A percentile compares a stretch with the other conserved stretches of the same genome.
Conservation (phyloP, 2,888 invertebrate genomes). For the Gnatocerus cornutus region DNA sequence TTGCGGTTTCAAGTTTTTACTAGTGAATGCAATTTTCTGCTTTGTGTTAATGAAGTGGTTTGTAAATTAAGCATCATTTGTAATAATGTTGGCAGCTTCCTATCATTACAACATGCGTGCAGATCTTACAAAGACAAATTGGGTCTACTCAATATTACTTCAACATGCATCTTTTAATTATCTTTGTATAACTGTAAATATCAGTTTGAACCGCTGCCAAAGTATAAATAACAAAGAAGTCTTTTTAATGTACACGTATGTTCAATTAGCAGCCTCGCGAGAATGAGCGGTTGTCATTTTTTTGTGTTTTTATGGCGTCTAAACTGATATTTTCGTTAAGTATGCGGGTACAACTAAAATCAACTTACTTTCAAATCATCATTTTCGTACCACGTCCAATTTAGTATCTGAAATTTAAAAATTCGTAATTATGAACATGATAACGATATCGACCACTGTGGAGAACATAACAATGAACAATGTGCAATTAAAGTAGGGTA, state of each 20-base stretch:
- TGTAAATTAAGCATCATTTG: not conserved
- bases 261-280: constrained; percentile 8
- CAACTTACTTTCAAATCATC: constrained; percentile 54
- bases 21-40: not conserved
- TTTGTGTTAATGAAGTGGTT: not conserved
- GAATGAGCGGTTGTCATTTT: constrained; percentile 1
- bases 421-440: constrained; percentile 40
- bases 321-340: constrained; percentile 33
- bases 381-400: constrained; percentile 52
- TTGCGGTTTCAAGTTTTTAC: not conserved
- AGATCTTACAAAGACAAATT: constrained; percentile 13
- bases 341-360: constrained; percentile 30
- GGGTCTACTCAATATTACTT: constrained; percentile 12
- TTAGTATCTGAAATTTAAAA: constrained; percentile 53
- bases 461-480: not conserved
- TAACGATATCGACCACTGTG: constrained; percentile 14
- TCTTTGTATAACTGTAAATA: constrained; percentile 26
- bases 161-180: constrained; percentile 29
- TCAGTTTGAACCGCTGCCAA: constrained; percentile 26
- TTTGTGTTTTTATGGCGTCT: not conserved
- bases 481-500: constrained; percentile 4
- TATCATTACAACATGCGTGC: not conserved
- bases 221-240: constrained; percentile 14
- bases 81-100: not conserved
- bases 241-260: constrained; percentile 5